A percentile compares a stretch with the other conserved stretches of the same genome.
phyloP scores from a whole-genome alignment of 2,797 vertebrate genomes.

The Cuculus canorus region DNA sequence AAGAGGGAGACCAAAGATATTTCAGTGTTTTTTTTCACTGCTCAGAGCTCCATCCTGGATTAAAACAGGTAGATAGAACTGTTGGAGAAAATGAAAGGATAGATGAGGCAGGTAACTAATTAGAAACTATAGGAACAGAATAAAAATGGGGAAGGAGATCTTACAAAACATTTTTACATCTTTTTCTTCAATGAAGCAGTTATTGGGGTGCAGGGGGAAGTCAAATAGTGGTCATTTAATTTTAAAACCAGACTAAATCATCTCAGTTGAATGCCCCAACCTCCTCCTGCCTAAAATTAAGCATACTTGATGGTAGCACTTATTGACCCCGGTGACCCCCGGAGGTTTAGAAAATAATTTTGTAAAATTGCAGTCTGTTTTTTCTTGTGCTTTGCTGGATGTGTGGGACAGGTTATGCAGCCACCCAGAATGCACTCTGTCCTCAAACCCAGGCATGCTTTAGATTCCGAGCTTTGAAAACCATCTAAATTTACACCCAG shows the following conservation, averaged over 20 bases:
- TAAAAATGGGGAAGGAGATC: background rate
- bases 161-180: background rate
- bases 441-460: conserved; percentile 29
- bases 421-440: conserved; percentile 9
- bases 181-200: background rate
- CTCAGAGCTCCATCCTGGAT: background rate
- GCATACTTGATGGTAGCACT: background rate
- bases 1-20: background rate
- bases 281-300: background rate
- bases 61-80: background rate
- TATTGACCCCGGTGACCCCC: background rate
- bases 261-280: background rate
- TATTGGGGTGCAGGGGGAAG: background rate
- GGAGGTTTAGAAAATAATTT: background rate
- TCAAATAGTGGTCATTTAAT: background rate
- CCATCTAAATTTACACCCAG: conserved; percentile 70
- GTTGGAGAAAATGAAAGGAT: background rate
- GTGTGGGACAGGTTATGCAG: conserved; percentile 15
- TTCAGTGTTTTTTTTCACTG: background rate
- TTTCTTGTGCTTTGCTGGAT: conserved; percentile 10
- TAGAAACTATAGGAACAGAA: background rate
- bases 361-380: background rate
- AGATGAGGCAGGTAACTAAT: background rate
- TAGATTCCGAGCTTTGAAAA: conserved; percentile 63
- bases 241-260: background rate